Conservation (phyloP, 2,888 invertebrate genomes). For the Tetranychus truncatus region DNA sequence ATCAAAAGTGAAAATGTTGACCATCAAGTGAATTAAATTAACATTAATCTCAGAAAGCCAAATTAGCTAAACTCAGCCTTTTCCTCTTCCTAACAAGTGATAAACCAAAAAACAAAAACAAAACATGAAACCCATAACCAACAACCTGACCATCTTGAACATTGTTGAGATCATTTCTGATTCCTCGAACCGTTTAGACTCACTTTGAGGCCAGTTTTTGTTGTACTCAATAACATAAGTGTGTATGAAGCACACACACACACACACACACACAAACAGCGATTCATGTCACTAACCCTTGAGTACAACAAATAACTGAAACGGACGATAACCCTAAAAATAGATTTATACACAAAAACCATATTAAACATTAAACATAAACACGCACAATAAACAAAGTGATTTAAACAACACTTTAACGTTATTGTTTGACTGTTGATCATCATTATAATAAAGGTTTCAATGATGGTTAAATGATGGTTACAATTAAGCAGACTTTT, state of each 20-base stretch:
- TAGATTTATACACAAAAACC: not conserved
- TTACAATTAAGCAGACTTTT: not conserved
- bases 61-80: too few relatives aligned
- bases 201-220: not conserved
- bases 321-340: not conserved
- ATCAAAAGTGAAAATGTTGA: too few relatives aligned
- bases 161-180: not conserved
- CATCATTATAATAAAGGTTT: not conserved
- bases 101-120: not conserved
- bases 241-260: not conserved
- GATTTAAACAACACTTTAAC: not conserved
- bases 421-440: not conserved
- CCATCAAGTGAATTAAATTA: too few relatives aligned
- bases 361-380: not conserved
- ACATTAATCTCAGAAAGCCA: too few relatives aligned
- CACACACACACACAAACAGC: not conserved
- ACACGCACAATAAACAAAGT: not conserved
- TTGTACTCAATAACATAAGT: not conserved
- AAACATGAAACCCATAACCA: not conserved
- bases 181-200: not conserved
- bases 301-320: not conserved
- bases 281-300: conserved; percentile 1
- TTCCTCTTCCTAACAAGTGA: not conserved
- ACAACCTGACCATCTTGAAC: not conserved
- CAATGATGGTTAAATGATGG: not conserved